Base-by-base conservation (phyloP, 64 coral and sea anemone species). In the Pocillopora verrucosa region DNA sequence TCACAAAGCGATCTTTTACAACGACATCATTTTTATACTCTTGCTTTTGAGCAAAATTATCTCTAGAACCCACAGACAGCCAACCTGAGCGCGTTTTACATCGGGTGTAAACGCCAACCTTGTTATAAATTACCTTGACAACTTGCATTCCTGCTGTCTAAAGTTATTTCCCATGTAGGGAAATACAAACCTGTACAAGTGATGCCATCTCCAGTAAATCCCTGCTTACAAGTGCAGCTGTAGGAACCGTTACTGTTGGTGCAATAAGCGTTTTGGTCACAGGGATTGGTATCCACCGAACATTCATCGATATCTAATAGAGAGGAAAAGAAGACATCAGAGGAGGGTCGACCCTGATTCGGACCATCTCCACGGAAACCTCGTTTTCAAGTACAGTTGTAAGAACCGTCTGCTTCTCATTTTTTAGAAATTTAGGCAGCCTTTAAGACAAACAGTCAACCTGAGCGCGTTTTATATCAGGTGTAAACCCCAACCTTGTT, bases 211-310 rank as follows among this genome's bases (percentile, higher is more conserved):
- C 77, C 79, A 81, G 20, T 62, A 62, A 81, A 81, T 36, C 79
- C 79, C 16, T 62, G 58, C 36, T 62, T 61, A 59, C 79, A 81
- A 63, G 25, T 64, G 16, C 79, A 81, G 79, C 56, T 62, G 13
- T 81, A 81, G 15, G 79, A 81, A 17, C 79, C 79, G 7, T 81
- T 25, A 17, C 25, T 81, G 58, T 81, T 81, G 24, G 59, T 81
- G 17, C 79, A 81, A 16, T 61, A 4, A 59, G 79, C 79, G 30
- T 81, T 81, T 16, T 61, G 11, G 34, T 81, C 59, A 63, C 79
- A 81, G 0, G 79, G 59, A 81, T 30, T 62, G 26, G 15, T 15
- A 62, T 81, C 79, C 58, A 12, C 22, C 0, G 59, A 81, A 63
- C 79, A 81, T 60, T 81, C 79, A 36, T 81, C 59, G 14, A 86